phyloP scores from a whole-genome alignment of 1,140 invertebrate genomes.

The Piezodorus guildinii region DNA sequence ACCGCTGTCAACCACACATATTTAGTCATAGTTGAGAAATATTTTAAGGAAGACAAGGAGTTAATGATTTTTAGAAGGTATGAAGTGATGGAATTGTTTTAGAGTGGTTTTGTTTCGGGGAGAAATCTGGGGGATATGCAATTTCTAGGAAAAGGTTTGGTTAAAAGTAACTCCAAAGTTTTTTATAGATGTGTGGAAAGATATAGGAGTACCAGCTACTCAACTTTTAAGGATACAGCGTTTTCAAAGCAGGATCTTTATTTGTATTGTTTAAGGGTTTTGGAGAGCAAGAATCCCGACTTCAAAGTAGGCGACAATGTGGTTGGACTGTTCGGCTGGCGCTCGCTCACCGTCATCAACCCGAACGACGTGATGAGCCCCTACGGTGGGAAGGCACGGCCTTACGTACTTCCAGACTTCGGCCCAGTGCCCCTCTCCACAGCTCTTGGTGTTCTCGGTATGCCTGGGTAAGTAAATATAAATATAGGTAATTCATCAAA shows the following conservation, averaged over 20 bases:
- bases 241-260: background rate
- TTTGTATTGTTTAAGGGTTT: slow-evolving; percentile 38
- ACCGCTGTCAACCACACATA: no score
- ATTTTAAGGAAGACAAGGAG: no score
- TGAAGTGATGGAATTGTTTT: no score
- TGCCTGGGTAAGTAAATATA: slow-evolving; percentile 44
- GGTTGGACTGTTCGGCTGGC: slow-evolving; percentile 48
- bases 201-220: background rate
- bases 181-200: no score
- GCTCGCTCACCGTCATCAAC: slow-evolving; percentile 36
- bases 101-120: no score
- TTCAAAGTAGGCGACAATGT: slow-evolving; percentile 47
- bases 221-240: background rate
- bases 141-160: no score
- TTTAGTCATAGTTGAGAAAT: no score
- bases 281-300: slow-evolving; percentile 46
- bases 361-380: slow-evolving; percentile 15
- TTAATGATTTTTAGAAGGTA: no score
- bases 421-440: slow-evolving; percentile 43
- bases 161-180: no score
- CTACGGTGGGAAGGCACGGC: slow-evolving; percentile 22
- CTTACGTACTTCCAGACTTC: slow-evolving; percentile 39
- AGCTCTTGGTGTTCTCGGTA: slow-evolving; percentile 46
- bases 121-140: no score
- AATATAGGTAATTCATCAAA: no score